Percentiles rank a stretch among this genome's conserved stretches.
These are phyloP conservation scores for Octonoba sinensis DNA, from an alignment of 2,888 invertebrate genomes.

Conservation along the genomic window DNA sequence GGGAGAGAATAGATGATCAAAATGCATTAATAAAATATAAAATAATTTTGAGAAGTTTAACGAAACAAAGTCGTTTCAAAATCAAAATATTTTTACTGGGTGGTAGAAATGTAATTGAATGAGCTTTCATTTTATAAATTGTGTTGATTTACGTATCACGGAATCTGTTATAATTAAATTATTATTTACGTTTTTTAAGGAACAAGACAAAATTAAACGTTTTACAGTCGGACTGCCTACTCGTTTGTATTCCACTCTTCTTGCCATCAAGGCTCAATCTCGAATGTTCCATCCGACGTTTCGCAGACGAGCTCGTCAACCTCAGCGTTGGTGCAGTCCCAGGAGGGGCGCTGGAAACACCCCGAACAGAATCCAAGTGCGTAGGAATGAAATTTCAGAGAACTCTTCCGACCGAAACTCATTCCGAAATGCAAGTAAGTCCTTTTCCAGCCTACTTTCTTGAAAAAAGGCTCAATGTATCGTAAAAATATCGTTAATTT, in stretches of 20 bases:
- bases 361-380: conserved; percentile 10
- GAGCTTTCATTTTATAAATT: too few relatives aligned
- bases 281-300: conserved; percentile 29
- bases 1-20: too few relatives aligned
- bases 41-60: too few relatives aligned
- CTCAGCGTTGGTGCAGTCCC: conserved; percentile 55
- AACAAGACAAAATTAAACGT: conserved; percentile 48
- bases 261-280: conserved; percentile 35
- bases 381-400: conserved; percentile 23
- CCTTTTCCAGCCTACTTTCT: too few relatives aligned
- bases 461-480: too few relatives aligned
- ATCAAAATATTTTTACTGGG: too few relatives aligned
- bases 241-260: conserved; percentile 33
- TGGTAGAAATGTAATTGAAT: too few relatives aligned
- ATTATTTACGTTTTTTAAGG: conserved; percentile 8
- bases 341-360: conserved; percentile 31
- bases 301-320: conserved; percentile 21
- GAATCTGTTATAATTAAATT: too few relatives aligned
- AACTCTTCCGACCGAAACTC: not conserved
- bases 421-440: conserved; percentile 1
- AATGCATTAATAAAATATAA: too few relatives aligned
- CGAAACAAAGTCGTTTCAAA: too few relatives aligned
- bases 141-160: too few relatives aligned
- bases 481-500: too few relatives aligned
- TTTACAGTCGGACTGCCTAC: conserved; percentile 29